These are phyloP conservation scores for Eurystomus gularis DNA, from an alignment of 2,113 vertebrate genomes.

Conservation along the genomic window DNA sequence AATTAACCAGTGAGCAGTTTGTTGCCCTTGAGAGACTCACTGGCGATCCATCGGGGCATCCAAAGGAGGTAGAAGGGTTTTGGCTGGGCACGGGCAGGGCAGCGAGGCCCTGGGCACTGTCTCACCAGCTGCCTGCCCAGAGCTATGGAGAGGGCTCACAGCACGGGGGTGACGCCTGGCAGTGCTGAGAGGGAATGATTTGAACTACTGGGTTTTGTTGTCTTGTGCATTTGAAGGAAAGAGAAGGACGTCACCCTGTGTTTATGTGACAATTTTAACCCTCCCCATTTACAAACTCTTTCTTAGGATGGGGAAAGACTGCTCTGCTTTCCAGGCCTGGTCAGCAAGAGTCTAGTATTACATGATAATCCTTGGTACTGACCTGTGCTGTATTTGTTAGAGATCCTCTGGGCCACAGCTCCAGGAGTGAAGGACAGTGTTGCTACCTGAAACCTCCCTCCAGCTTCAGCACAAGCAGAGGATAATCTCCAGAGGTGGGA, in stretches of 20 bases:
- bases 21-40: not conserved
- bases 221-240: not conserved
- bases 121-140: accelerated
- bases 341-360: not conserved
- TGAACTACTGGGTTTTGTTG: not conserved
- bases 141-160: not conserved
- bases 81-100: not conserved
- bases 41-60: not conserved
- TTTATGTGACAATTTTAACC: not conserved
- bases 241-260: not conserved
- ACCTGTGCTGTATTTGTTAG: accelerated
- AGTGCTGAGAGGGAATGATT: not conserved
- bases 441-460: not conserved
- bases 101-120: not conserved
- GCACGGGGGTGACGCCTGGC: not conserved
- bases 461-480: not conserved
- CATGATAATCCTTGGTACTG: not conserved
- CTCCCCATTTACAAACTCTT: not conserved
- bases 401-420: not conserved
- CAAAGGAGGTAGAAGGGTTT: not conserved
- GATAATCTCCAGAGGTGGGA: not conserved
- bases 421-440: not conserved
- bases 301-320: not conserved
- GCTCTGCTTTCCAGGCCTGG: not conserved
- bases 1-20: not conserved